Evolutionary conservation across 2,888 invertebrate genomes (phyloP).

Genomic region (Plebejus anna): DNA sequence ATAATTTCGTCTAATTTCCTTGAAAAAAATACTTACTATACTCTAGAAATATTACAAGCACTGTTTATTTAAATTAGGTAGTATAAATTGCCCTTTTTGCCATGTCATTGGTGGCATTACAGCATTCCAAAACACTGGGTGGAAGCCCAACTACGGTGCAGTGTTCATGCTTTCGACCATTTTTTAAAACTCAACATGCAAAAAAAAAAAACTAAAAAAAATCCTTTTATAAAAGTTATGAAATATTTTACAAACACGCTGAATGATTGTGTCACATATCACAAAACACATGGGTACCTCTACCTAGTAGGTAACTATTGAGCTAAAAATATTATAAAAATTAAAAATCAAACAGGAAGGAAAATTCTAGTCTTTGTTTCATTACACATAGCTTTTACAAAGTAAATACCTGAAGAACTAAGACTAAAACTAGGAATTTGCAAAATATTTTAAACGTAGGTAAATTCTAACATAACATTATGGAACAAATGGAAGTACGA

Average conservation of each 20-base stretch:
- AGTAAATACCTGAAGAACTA: conserved; percentile 9
- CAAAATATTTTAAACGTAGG: neutral
- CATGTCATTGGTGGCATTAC: conserved; percentile 27
- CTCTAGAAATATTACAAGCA: conserved; percentile 16
- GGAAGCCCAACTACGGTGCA: conserved; percentile 51
- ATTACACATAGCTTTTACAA: conserved; percentile 8
- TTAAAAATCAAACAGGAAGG: conserved; percentile 20
- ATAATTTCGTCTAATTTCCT: neutral
- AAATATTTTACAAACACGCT: conserved; percentile 26
- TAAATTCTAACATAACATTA: conserved; percentile 2
- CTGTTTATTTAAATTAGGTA: neutral
- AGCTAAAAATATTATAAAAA: neutral
- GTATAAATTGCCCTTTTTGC: conserved; percentile 20
- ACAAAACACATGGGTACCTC: conserved; percentile 1
- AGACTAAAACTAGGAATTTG: conserved; percentile 9
- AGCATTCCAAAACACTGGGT: conserved; percentile 40
- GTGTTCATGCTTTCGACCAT: conserved; percentile 46
- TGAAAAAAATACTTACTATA: neutral
- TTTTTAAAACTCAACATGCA: conserved; percentile 39
- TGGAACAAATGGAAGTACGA: neutral
- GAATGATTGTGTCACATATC: conserved; percentile 26
- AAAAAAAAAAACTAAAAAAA: conserved; percentile 34
- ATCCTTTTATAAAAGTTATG: conserved; percentile 32
- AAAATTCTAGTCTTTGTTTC: neutral
- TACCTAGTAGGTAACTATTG: conserved; percentile 8